Percentiles rank a stretch among this genome's conserved stretches.
Conservation (phyloP, 2,113 vertebrate species). For the Fregetta grallaria region DNA sequence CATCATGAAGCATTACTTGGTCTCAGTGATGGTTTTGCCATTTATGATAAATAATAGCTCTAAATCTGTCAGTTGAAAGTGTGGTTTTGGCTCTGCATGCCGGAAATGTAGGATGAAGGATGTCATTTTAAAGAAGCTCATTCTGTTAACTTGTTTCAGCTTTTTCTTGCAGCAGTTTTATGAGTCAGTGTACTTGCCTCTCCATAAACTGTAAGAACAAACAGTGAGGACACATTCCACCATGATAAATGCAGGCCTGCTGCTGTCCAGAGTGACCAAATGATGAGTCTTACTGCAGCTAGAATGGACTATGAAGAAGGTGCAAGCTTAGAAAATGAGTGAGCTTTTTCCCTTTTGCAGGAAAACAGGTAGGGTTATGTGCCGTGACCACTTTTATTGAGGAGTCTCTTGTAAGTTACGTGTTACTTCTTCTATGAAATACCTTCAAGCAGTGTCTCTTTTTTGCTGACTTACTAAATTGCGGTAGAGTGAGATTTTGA, state of each 20-base stretch:
- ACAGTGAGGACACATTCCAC: background rate
- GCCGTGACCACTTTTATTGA: background rate
- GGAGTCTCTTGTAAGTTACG: background rate
- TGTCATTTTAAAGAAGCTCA: background rate
- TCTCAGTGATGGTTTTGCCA: background rate
- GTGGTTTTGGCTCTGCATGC: background rate
- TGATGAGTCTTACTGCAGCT: background rate
- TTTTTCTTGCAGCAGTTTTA: constrained; percentile 33
- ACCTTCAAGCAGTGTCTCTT: background rate
- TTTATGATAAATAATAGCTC: background rate
- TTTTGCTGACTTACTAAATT: background rate
- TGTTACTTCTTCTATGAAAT: background rate
- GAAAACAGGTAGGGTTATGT: background rate
- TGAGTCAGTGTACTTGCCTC: constrained; percentile 18
- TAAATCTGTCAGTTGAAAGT: background rate
- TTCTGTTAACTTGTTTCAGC: constrained; percentile 37
- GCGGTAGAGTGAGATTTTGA: background rate
- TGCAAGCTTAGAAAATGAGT: background rate
- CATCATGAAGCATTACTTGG: background rate
- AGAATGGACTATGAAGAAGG: constrained; percentile 6
- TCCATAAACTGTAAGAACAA: background rate
- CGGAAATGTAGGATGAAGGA: background rate
- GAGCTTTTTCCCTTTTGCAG: background rate
- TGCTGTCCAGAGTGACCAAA: background rate
- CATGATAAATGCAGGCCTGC: background rate